A percentile compares a stretch with the other conserved stretches of the same genome.
Conservation (phyloP, 2,888 invertebrate genomes). For the Papilio demoleus region DNA sequence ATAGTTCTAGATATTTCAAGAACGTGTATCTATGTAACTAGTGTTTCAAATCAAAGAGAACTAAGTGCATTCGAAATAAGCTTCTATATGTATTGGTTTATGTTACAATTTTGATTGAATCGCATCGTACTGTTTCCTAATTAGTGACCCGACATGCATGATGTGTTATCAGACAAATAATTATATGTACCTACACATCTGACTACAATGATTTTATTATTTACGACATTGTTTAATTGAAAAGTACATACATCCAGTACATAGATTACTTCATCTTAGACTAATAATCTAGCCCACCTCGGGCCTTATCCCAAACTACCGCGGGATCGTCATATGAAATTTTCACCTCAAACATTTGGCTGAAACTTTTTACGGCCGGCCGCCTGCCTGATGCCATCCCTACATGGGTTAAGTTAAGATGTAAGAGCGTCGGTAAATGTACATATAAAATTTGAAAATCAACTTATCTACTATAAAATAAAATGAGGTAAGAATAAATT, state of each 20-base stretch:
- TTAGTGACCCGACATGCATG: constrained; percentile 37
- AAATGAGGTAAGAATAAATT: no score
- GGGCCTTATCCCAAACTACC: no score
- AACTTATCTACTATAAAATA: no score
- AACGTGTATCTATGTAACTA: constrained; percentile 21
- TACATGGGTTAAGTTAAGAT: no score
- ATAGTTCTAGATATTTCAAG: constrained; percentile 30
- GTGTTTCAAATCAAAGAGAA: constrained; percentile 34
- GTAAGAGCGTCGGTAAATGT: no score
- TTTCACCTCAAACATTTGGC: no score
- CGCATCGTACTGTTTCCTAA: constrained; percentile 26
- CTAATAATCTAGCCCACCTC: no score
- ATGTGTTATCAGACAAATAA: constrained; percentile 35
- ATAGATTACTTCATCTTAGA: no score
- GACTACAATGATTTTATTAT: constrained; percentile 15
- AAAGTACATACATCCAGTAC: not conserved
- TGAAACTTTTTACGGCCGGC: no score
- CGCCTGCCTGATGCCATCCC: no score
- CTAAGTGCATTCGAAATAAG: constrained; percentile 11
- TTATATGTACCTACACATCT: constrained; percentile 24
- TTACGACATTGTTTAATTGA: not conserved
- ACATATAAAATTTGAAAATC: no score
- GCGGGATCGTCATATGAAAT: no score
- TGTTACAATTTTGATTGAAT: constrained; percentile 11
- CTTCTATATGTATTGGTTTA: not conserved